Percentiles rank a stretch among this genome's conserved stretches.
Evolutionary conservation across 2,888 invertebrate species (phyloP).

Genomic region (Eupithecia subumbrata): DNA sequence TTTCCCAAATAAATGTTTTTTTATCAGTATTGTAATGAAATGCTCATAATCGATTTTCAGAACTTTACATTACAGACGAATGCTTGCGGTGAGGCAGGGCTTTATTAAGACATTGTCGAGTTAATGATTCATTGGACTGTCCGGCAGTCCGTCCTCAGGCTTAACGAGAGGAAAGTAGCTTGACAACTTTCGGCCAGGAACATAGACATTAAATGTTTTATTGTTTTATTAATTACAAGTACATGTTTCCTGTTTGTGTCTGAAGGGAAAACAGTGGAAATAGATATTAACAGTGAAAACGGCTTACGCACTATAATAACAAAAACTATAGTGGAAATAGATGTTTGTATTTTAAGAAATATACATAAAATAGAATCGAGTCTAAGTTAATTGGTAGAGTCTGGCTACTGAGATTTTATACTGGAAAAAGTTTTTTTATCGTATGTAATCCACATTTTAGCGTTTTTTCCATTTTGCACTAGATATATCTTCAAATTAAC

Average conservation of each 20-base stretch:
- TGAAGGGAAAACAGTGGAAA: background rate
- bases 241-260: background rate
- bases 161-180: conserved; percentile 35
- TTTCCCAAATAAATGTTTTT: no score
- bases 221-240: conserved; percentile 1
- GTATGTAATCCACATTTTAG: no score
- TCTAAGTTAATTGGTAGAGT: no score
- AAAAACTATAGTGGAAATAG: background rate
- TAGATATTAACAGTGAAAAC: no score
- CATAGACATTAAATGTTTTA: background rate
- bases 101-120: background rate
- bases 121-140: conserved; percentile 18
- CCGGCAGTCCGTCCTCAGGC: conserved; percentile 20
- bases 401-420: no score
- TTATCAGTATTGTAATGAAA: background rate
- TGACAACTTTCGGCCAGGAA: conserved; percentile 35
- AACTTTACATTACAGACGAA: background rate
- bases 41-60: background rate
- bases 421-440: no score
- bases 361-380: no score
- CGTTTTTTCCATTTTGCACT: no score
- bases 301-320: no score
- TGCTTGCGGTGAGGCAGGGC: background rate
- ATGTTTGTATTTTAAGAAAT: no score
- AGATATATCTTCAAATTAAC: no score